These are phyloP conservation scores for Pomatostomus ruficeps DNA, from an alignment of 2,113 vertebrate genomes.

Conservation along the genomic window DNA sequence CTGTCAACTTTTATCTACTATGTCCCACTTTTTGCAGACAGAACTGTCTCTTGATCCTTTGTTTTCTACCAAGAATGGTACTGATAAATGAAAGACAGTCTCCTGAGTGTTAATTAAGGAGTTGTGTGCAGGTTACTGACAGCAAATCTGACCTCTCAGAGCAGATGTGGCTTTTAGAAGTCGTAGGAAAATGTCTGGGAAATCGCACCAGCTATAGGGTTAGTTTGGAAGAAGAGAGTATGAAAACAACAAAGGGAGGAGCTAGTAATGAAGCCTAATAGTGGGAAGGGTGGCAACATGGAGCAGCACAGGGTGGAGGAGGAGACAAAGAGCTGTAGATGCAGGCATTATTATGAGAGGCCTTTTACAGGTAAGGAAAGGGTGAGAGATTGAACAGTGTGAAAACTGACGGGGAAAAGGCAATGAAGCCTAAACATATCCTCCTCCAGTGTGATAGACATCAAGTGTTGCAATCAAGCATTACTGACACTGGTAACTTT, in stretches of 20 bases:
- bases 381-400: neutral
- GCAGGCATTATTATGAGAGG: neutral
- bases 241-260: neutral
- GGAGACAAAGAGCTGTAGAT: neutral
- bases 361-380: neutral
- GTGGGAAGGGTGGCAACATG: neutral
- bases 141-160: neutral
- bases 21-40: neutral
- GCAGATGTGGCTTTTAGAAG: neutral
- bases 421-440: neutral
- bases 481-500: neutral
- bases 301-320: neutral
- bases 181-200: neutral
- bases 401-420: neutral
- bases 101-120: neutral
- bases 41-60: neutral
- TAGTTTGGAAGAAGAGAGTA: neutral
- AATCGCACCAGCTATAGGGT: neutral
- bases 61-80: neutral
- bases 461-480: neutral
- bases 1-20: neutral
- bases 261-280: neutral
- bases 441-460: neutral
- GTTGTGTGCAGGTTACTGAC: neutral
- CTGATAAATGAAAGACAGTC: neutral